Conservation (phyloP, 2,888 invertebrate genomes). For the Eustalomyia histrio region DNA sequence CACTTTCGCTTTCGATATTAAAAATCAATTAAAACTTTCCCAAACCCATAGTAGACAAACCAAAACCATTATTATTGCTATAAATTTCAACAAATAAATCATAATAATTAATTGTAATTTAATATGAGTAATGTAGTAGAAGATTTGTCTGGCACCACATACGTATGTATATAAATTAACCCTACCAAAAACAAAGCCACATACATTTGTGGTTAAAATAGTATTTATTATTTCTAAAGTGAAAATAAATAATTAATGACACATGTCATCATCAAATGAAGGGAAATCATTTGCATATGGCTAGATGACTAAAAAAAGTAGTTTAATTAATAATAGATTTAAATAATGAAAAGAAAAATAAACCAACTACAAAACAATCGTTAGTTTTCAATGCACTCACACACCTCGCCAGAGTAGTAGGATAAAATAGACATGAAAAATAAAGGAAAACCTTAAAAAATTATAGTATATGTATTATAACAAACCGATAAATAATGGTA, state of each 20-base stretch:
- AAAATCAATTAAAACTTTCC: constrained; percentile 48
- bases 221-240: constrained; percentile 24
- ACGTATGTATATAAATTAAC: constrained; percentile 7
- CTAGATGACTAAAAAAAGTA: constrained; percentile 7
- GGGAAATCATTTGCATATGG: constrained; percentile 58
- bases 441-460: constrained; percentile 8
- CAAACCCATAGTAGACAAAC: constrained; percentile 48
- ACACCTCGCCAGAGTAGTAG: too few species aligned
- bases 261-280: constrained; percentile 60
- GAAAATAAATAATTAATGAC: constrained; percentile 65
- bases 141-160: constrained; percentile 8
- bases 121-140: constrained; percentile 46
- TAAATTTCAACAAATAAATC: constrained; percentile 44
- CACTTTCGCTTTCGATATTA: constrained; percentile 48
- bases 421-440: not conserved
- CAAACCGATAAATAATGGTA: constrained; percentile 49
- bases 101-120: constrained; percentile 59
- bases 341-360: not conserved
- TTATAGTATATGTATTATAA: not conserved
- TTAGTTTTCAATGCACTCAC: not conserved
- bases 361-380: constrained; percentile 3
- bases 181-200: constrained; percentile 31
- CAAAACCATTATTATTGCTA: constrained; percentile 27
- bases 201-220: constrained; percentile 43
- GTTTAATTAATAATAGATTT: constrained; percentile 54